Evolutionary conservation across 2,888 invertebrate genomes (phyloP).

Genomic region (Minunthozetes semirufus): DNA sequence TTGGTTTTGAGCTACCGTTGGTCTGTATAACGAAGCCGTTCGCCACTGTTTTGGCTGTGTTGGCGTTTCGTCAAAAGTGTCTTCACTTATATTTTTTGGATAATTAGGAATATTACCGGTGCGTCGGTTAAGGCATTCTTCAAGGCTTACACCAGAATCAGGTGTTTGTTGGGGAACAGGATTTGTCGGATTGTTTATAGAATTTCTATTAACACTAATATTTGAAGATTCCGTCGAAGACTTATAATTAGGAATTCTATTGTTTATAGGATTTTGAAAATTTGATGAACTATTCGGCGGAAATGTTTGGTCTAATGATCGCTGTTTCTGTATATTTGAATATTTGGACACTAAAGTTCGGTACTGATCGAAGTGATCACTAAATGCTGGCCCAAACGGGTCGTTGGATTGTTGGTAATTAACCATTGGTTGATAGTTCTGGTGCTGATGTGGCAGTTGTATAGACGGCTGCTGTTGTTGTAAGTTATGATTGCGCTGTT

Average conservation of each 20-base stretch:
- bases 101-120: constrained; percentile 4
- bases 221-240: background rate
- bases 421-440: constrained; percentile 2
- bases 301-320: background rate
- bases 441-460: constrained; percentile 24
- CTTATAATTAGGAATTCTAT: constrained; percentile 4
- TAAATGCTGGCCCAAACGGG: constrained; percentile 55
- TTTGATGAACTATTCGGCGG: background rate
- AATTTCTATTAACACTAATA: background rate
- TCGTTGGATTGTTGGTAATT: constrained; percentile 25
- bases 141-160: constrained; percentile 18
- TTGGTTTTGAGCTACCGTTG: constrained; percentile 34
- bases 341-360: constrained; percentile 50
- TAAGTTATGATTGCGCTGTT: constrained; percentile 36
- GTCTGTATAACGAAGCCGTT: constrained; percentile 38
- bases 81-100: constrained; percentile 6
- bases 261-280: background rate
- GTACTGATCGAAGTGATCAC: constrained; percentile 90
- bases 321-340: constrained; percentile 15
- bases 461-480: background rate
- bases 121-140: constrained; percentile 22
- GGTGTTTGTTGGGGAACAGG: background rate
- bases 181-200: background rate
- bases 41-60: constrained; percentile 28
- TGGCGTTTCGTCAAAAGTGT: constrained; percentile 25